Evolutionary conservation across 2,888 invertebrate species (phyloP).

Genomic region (Biston betularia): DNA sequence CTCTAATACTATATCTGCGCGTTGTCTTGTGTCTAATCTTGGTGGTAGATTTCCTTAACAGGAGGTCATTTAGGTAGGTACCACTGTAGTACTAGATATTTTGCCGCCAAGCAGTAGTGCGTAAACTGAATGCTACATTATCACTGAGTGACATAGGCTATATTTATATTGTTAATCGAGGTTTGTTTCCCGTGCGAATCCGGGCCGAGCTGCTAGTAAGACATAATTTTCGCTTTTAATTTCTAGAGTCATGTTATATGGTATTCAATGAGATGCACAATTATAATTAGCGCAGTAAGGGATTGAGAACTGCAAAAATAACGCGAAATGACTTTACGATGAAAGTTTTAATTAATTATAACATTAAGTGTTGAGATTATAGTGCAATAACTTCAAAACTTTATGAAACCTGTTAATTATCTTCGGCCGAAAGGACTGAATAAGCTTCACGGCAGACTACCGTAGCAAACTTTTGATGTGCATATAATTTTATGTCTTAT

Average conservation of each 20-base stretch:
- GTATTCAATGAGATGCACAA: constrained; percentile 61
- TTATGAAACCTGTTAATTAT: constrained; percentile 7
- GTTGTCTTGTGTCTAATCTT: too few relatives aligned
- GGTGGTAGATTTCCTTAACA: too few relatives aligned
- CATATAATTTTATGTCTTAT: too few relatives aligned
- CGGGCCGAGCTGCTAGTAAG: too few relatives aligned
- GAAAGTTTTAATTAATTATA: constrained; percentile 9
- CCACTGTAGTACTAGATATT: too few relatives aligned
- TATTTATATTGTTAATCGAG: too few relatives aligned
- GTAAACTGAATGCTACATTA: too few relatives aligned
- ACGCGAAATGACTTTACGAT: constrained; percentile 12
- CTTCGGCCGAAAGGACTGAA: not conserved
- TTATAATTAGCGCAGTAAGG: constrained; percentile 62
- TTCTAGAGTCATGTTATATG: constrained; percentile 47
- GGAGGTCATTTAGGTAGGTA: too few relatives aligned
- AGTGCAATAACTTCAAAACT: not conserved
- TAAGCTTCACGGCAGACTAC: not conserved
- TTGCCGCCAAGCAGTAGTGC: too few relatives aligned
- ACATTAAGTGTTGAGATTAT: constrained; percentile 2
- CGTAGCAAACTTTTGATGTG: not conserved
- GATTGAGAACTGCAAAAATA: not conserved
- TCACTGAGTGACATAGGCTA: too few relatives aligned
- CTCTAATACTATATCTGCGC: too few relatives aligned
- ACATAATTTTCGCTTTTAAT: constrained; percentile 21
- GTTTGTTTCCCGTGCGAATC: too few relatives aligned